These are phyloP conservation scores for Ceratitis capitata DNA, from an alignment of 1,140 invertebrate genomes.

Conservation along the genomic window DNA sequence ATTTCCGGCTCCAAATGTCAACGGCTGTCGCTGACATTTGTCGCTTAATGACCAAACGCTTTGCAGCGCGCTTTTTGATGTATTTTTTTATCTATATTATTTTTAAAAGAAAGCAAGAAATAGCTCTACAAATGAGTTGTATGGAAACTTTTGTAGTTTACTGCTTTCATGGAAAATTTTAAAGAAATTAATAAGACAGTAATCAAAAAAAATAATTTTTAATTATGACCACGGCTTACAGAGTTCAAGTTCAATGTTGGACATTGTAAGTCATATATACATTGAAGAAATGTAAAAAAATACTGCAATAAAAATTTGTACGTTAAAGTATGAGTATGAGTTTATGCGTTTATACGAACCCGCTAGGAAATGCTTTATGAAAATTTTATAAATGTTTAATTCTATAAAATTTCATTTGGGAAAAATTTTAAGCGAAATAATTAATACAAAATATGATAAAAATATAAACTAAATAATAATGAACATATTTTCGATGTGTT, in stretches of 20 bases:
- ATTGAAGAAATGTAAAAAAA: too few species aligned
- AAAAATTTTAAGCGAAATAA: too few species aligned
- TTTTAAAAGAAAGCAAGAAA: neutral
- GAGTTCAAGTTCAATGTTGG: slow-evolving; percentile 16
- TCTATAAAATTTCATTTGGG: too few species aligned
- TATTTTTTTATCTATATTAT: neutral
- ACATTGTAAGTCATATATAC: neutral
- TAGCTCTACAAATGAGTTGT: too few species aligned
- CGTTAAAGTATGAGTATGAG: too few species aligned
- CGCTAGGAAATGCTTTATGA: too few species aligned
- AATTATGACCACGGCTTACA: neutral
- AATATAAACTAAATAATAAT: too few species aligned
- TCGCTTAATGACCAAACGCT: slow-evolving; percentile 6
- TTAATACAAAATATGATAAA: too few species aligned
- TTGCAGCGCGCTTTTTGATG: neutral
- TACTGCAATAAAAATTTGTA: too few species aligned
- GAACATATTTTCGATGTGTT: too few species aligned
- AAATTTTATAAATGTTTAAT: too few species aligned
- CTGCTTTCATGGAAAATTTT: neutral
- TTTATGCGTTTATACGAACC: too few species aligned
- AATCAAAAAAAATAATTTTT: neutral
- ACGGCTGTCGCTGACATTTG: neutral
- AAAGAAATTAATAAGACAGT: neutral
- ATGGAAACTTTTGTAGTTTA: neutral
- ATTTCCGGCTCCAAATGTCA: slow-evolving; percentile 3